These are phyloP conservation scores for Chloropsis hardwickii DNA, from an alignment of 2,113 vertebrate species.

Conservation along the genomic window DNA sequence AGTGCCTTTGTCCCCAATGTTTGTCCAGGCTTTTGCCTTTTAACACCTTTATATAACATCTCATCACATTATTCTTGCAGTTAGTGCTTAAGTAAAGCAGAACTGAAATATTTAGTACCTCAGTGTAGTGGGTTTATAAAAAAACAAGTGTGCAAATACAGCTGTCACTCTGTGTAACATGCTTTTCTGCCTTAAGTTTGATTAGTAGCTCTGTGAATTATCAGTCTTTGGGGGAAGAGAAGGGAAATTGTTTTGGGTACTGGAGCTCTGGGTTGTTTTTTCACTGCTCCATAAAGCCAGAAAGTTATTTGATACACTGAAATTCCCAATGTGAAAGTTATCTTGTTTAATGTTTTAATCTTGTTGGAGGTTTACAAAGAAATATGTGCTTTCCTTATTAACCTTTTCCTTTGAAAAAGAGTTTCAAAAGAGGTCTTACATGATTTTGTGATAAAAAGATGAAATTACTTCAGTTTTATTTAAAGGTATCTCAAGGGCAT, in stretches of 20 bases:
- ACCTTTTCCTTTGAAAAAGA: neutral
- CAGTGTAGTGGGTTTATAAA: neutral
- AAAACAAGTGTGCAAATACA: neutral
- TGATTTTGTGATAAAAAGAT: neutral
- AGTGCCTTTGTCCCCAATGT: neutral
- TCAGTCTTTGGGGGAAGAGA: neutral
- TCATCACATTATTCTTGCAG: neutral
- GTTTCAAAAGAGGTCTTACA: neutral
- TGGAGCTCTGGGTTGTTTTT: neutral
- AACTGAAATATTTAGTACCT: neutral
- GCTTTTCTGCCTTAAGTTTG: neutral
- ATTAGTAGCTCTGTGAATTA: neutral
- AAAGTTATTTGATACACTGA: rapidly evolving
- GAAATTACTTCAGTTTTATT: neutral
- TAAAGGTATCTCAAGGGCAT: neutral
- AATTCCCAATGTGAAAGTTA: too few species aligned
- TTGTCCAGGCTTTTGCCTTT: neutral
- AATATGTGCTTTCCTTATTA: neutral
- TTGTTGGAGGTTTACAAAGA: neutral
- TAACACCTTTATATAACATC: neutral
- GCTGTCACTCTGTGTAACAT: neutral
- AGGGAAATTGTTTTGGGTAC: neutral
- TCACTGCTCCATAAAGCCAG: neutral
- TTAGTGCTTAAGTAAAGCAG: neutral
- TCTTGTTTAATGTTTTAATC: neutral